phyloP scores from a whole-genome alignment of 2,797 vertebrate species.

The Tapirus indicus region DNA sequence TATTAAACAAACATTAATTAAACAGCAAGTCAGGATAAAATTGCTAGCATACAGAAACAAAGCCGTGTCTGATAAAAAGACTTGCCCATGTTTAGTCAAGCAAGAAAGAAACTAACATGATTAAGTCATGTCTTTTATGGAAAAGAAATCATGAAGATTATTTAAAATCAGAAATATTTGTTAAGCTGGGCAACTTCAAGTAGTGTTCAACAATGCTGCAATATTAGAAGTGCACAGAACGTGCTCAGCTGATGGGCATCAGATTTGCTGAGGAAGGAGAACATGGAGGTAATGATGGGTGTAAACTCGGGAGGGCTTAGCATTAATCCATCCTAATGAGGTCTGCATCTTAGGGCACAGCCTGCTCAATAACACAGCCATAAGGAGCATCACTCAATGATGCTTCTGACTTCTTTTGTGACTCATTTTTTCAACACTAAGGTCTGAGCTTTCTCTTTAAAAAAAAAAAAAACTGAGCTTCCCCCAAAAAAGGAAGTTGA shows the following conservation, averaged over 20 bases:
- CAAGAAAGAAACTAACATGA: constrained; percentile 30
- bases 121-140: neutral
- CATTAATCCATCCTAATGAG: neutral
- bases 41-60: constrained; percentile 49
- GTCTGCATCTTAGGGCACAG: neutral
- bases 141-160: constrained; percentile 28
- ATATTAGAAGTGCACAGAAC: neutral
- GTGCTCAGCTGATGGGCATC: neutral
- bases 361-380: neutral
- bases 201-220: neutral
- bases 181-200: neutral
- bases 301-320: neutral
- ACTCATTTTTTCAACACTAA: constrained; percentile 1
- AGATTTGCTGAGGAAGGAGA: constrained; percentile 14
- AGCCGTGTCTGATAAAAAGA: constrained; percentile 22
- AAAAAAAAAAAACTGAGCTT: neutral
- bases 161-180: constrained; percentile 49
- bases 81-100: neutral
- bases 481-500: neutral
- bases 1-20: constrained; percentile 51
- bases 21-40: constrained; percentile 49
- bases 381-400: neutral
- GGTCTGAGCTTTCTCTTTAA: constrained; percentile 2
- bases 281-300: neutral
- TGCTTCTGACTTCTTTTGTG: neutral